Conservation (phyloP, 2,797 vertebrate genomes). For the Yasuhikotakia modesta region DNA sequence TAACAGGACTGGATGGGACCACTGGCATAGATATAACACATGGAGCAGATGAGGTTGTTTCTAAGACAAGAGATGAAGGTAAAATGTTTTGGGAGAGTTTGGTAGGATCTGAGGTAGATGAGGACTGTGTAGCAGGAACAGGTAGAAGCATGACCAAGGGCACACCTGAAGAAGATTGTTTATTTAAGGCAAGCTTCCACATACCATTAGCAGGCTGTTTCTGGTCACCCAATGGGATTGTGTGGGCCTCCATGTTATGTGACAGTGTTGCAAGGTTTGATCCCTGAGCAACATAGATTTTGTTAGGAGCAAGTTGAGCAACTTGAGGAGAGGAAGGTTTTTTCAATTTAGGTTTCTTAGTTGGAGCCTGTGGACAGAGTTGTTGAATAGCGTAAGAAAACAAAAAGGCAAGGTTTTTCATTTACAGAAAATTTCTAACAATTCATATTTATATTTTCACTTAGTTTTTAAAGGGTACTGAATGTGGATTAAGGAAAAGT, state of each 20-base stretch:
- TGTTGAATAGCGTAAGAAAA: not conserved
- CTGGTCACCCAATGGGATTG: slow-evolving; percentile 23
- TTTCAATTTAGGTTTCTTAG: slow-evolving; percentile 47
- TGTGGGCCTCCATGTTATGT: not conserved
- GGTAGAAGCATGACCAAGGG: slow-evolving; percentile 74
- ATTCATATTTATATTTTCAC: too few species aligned
- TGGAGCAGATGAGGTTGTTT: slow-evolving; percentile 9
- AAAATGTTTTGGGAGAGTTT: slow-evolving; percentile 23
- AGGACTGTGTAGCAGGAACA: slow-evolving; percentile 45
- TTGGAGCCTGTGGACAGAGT: slow-evolving; percentile 40
- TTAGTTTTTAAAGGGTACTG: too few species aligned
- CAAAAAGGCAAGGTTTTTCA: not conserved
- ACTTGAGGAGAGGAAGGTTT: not conserved
- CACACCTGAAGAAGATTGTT: slow-evolving; percentile 63
- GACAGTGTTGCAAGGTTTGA: slow-evolving; percentile 4
- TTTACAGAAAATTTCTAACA: too few species aligned
- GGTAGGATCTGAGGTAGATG: slow-evolving; percentile 42
- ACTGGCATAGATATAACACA: slow-evolving; percentile 9
- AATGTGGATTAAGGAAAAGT: too few species aligned
- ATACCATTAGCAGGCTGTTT: slow-evolving; percentile 30
- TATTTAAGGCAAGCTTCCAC: slow-evolving; percentile 72
- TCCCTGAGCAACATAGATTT: not conserved
- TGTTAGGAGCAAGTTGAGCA: not conserved
- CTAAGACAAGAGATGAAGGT: slow-evolving; percentile 14
- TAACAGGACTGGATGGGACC: not conserved